phyloP scores from a whole-genome alignment of 2,113 vertebrate species.

The Alethe diademata region DNA sequence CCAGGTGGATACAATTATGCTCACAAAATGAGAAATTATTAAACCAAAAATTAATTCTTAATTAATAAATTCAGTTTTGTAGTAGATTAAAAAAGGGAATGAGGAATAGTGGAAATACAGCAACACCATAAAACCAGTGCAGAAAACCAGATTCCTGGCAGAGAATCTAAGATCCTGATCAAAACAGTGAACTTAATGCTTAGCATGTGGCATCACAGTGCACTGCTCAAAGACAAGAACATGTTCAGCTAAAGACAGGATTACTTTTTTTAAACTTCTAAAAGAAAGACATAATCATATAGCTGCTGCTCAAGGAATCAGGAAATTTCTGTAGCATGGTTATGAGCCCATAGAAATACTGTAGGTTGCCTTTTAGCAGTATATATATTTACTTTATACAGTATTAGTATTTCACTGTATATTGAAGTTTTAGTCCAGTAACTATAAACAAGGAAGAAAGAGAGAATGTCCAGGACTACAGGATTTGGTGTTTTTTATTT shows the following conservation, averaged over 20 bases:
- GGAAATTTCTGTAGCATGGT: background rate
- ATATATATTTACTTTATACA: background rate
- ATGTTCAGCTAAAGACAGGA: background rate
- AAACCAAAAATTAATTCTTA: background rate
- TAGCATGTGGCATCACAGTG: background rate
- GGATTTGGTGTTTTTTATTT: background rate
- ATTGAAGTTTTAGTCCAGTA: background rate
- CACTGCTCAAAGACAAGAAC: background rate
- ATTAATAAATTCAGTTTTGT: background rate
- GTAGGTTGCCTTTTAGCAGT: background rate
- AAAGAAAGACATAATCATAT: background rate
- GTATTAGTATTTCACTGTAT: background rate
- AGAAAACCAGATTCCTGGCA: background rate
- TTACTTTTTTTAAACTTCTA: background rate
- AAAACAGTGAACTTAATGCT: background rate
- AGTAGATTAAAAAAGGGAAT: background rate
- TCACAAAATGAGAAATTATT: background rate
- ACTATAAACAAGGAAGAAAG: background rate
- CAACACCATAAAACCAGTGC: background rate
- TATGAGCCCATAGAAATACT: background rate
- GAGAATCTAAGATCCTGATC: background rate
- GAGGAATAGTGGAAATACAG: no score
- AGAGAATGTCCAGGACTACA: background rate
- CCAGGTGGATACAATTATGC: background rate
- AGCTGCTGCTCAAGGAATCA: background rate